Conservation (phyloP, 2,888 invertebrate species). For the Heliconius aoede region DNA sequence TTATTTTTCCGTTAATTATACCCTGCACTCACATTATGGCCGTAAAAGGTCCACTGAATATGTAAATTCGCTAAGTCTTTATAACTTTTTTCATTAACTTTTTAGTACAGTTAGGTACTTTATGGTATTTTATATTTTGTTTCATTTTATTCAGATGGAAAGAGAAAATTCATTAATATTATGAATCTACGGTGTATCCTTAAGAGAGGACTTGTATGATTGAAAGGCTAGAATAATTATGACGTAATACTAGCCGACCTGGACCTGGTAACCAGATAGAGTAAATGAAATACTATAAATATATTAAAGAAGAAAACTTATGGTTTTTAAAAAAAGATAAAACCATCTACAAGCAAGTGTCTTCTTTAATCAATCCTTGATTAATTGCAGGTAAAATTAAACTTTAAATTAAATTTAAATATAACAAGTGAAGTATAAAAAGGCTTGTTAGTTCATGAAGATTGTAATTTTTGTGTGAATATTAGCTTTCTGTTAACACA, state of each 20-base stretch:
- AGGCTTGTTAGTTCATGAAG: constrained; percentile 30
- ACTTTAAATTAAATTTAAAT: constrained; percentile 20
- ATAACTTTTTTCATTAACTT: constrained; percentile 8
- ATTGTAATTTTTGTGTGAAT: constrained; percentile 41
- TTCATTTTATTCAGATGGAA: neutral
- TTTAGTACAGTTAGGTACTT: neutral
- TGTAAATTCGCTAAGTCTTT: constrained; percentile 10
- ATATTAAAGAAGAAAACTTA: too few species aligned
- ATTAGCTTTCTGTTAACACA: constrained; percentile 42
- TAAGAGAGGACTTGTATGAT: neutral
- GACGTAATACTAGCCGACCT: too few species aligned
- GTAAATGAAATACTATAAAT: too few species aligned
- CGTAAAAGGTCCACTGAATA: constrained; percentile 18
- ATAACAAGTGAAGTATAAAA: constrained; percentile 24
- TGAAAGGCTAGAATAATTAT: neutral
- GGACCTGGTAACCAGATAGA: too few species aligned
- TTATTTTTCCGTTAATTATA: neutral
- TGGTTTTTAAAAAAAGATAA: too few species aligned
- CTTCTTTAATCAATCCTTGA: neutral
- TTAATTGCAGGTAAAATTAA: neutral
- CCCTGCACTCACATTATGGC: neutral
- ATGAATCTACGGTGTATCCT: neutral
- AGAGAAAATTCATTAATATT: neutral
- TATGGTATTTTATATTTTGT: neutral
- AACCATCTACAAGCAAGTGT: neutral